Conservation (phyloP, 2,113 vertebrate species). For the Lipophrys pholis region DNA sequence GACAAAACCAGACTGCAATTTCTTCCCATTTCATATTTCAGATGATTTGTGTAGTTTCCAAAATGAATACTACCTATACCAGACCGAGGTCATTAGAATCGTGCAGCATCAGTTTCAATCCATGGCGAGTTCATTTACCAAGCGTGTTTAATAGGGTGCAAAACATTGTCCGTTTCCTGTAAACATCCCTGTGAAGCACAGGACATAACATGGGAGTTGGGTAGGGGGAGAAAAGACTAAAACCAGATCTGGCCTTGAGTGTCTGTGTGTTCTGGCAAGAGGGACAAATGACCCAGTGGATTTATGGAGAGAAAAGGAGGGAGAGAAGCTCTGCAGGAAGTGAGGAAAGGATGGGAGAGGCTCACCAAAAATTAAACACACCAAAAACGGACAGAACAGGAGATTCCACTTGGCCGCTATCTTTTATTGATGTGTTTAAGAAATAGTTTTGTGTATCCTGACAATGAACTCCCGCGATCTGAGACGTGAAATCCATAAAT, state of each 20-base stretch:
- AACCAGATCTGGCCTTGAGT: slow-evolving; percentile 66
- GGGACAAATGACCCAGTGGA: slow-evolving; percentile 59
- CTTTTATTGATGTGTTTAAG: neutral
- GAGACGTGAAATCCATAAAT: neutral
- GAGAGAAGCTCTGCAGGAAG: slow-evolving; percentile 43
- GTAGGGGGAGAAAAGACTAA: slow-evolving; percentile 29
- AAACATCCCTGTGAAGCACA: slow-evolving; percentile 57
- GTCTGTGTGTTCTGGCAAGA: slow-evolving; percentile 62
- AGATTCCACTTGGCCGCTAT: neutral
- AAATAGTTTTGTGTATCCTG: neutral
- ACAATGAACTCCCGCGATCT: neutral
- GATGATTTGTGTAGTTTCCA: slow-evolving; percentile 13
- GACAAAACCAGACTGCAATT: neutral
- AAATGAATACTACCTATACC: neutral
- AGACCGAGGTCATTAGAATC: neutral
- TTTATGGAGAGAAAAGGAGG: slow-evolving; percentile 55
- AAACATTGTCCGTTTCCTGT: slow-evolving; percentile 57
- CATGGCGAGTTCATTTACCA: slow-evolving; percentile 39
- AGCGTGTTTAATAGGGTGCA: slow-evolving; percentile 48
- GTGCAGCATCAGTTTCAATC: slow-evolving; percentile 42
- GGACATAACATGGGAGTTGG: slow-evolving; percentile 32
- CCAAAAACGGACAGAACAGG: neutral
- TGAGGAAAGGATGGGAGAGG: slow-evolving; percentile 20
- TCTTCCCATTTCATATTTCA: slow-evolving; percentile 18
- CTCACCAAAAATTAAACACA: slow-evolving; percentile 14